Evolutionary conservation across 2,888 invertebrate species (phyloP).

Genomic region (Drosophila fulvimacula): DNA sequence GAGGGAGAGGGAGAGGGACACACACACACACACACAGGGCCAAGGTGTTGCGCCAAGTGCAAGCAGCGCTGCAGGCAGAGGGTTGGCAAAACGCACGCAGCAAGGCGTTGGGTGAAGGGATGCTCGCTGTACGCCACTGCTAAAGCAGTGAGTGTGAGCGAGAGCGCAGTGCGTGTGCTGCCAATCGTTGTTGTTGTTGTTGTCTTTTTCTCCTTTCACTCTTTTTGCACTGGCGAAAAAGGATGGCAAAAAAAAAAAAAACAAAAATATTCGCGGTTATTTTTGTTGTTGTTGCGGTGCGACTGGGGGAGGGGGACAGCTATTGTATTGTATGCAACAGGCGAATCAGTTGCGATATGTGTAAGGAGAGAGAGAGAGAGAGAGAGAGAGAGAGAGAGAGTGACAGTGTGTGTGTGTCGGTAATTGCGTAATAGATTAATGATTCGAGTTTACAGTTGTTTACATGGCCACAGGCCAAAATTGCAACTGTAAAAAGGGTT

Average conservation of each 20-base stretch:
- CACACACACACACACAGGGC: background rate
- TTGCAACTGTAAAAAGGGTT: constrained; percentile 48
- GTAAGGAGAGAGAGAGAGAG: background rate
- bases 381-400: background rate
- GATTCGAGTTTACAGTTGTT: constrained; percentile 67
- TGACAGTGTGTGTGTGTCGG: constrained; percentile 34
- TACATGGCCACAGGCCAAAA: constrained; percentile 65
- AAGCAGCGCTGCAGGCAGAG: constrained; percentile 39
- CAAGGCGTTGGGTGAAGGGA: constrained; percentile 41
- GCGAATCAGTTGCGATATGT: constrained; percentile 27
- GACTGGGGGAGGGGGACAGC: background rate
- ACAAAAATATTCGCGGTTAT: constrained; percentile 46
- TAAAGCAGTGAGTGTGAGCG: background rate
- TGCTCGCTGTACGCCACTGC: constrained; percentile 20
- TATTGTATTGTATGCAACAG: constrained; percentile 43
- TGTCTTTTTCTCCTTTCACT: constrained; percentile 1
- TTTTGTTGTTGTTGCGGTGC: constrained; percentile 32
- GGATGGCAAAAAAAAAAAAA: constrained; percentile 51
- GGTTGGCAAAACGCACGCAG: constrained; percentile 13
- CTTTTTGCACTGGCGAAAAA: constrained; percentile 50
- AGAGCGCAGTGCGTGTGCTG: constrained; percentile 53
- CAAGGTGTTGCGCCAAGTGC: constrained; percentile 63
- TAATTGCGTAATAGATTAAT: constrained; percentile 78
- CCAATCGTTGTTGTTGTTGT: constrained; percentile 47
- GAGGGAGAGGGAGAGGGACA: constrained; percentile 12